Evolutionary conservation across 2,113 vertebrate genomes (phyloP).

Genomic region (Malurus cyaneus): DNA sequence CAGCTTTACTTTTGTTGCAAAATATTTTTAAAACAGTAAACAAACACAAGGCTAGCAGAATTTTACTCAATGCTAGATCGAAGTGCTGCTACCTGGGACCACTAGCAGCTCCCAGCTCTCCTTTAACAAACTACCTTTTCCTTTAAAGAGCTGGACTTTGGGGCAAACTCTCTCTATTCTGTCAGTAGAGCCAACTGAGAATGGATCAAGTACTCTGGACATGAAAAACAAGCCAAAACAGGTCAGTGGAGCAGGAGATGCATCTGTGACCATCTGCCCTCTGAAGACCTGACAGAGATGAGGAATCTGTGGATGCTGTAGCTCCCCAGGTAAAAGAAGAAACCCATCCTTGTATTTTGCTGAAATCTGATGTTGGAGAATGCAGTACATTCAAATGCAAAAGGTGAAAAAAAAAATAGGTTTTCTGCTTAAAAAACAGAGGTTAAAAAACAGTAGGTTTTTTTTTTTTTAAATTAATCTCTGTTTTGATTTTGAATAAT

Average conservation of each 20-base stretch:
- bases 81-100: not conserved
- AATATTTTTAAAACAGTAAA: not conserved
- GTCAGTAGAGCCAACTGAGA: not conserved
- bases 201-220: not conserved
- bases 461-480: not conserved
- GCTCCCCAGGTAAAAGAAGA: not conserved
- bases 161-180: not conserved
- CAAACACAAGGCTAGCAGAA: not conserved
- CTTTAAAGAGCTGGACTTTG: not conserved
- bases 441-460: fast-evolving
- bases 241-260: not conserved
- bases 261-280: not conserved
- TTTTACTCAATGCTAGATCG: conserved; percentile 3
- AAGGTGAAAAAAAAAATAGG: not conserved
- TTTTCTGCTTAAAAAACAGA: not conserved
- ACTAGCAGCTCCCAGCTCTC: not conserved
- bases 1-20: not conserved
- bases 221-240: not conserved
- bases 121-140: not conserved
- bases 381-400: not conserved
- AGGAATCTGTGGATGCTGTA: not conserved
- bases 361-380: not conserved
- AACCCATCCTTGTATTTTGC: not conserved
- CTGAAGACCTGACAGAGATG: not conserved
- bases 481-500: not conserved